Evolutionary conservation across 1,140 invertebrate genomes (phyloP).

Genomic region (Cydia strobilella): DNA sequence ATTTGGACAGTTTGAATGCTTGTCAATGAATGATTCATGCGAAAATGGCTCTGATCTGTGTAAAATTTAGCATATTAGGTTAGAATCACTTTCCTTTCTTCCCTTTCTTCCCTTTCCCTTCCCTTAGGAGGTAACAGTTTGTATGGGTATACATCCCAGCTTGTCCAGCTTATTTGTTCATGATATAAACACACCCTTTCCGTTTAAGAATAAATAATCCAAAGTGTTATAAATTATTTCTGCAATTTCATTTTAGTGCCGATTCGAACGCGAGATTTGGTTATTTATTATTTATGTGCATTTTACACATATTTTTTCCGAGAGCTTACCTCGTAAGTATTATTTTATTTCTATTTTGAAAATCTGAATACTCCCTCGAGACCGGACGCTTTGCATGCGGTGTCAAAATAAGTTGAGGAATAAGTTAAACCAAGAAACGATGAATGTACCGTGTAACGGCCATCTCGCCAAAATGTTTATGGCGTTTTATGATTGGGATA

Average conservation of each 20-base stretch:
- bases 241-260: neutral
- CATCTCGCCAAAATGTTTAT: neutral
- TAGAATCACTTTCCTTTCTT: too few relatives aligned
- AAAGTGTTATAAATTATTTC: neutral
- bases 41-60: too few relatives aligned
- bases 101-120: too few relatives aligned
- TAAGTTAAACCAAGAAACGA: neutral
- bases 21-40: too few relatives aligned
- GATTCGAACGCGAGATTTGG: neutral
- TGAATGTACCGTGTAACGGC: conserved; percentile 3
- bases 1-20: too few relatives aligned
- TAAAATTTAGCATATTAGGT: too few relatives aligned
- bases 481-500: neutral
- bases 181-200: neutral
- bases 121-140: too few relatives aligned
- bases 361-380: neutral
- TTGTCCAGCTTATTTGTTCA: too few relatives aligned
- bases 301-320: neutral
- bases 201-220: neutral
- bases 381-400: neutral
- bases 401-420: neutral
- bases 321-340: neutral
- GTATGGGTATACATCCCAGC: too few relatives aligned
- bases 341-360: neutral
- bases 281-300: neutral